Evolutionary conservation across 1,140 invertebrate genomes (phyloP).

Genomic region (Archegozetes longisetosus): DNA sequence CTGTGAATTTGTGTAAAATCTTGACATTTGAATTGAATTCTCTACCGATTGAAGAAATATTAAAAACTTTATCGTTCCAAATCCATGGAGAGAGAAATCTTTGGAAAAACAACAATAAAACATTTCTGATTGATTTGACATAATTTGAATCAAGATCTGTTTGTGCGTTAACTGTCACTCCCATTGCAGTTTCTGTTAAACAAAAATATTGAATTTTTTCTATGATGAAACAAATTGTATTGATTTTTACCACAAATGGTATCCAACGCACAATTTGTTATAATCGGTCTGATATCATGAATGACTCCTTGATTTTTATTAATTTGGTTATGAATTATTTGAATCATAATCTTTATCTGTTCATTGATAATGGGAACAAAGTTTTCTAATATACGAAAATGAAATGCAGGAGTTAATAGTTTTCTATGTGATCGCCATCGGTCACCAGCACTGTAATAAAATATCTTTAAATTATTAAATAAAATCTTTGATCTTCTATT

Average conservation of each 20-base stretch:
- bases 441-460: constrained; percentile 22
- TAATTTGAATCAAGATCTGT: constrained; percentile 44
- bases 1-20: constrained; percentile 7
- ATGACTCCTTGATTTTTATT: not conserved
- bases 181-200: constrained; percentile 27
- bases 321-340: constrained; percentile 27
- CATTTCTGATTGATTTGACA: constrained; percentile 37
- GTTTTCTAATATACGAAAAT: constrained; percentile 38
- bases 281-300: constrained; percentile 49
- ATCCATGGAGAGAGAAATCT: constrained; percentile 4
- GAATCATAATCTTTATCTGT: constrained; percentile 29
- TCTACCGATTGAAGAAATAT: constrained; percentile 11
- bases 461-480: too few species aligned
- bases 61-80: constrained; percentile 13
- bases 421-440: constrained; percentile 34
- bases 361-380: constrained; percentile 37
- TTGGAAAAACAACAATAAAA: not conserved
- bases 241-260: constrained; percentile 52
- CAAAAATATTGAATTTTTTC: not conserved
- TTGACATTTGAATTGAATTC: constrained; percentile 6
- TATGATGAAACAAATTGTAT: too few species aligned
- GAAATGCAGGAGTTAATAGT: constrained; percentile 38
- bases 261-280: constrained; percentile 66
- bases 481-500: too few species aligned
- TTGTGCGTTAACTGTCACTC: not conserved